A percentile compares a stretch with the other conserved stretches of the same genome.
These are phyloP conservation scores for Sylvia borin DNA, from an alignment of 2,797 vertebrate species.

Conservation along the genomic window DNA sequence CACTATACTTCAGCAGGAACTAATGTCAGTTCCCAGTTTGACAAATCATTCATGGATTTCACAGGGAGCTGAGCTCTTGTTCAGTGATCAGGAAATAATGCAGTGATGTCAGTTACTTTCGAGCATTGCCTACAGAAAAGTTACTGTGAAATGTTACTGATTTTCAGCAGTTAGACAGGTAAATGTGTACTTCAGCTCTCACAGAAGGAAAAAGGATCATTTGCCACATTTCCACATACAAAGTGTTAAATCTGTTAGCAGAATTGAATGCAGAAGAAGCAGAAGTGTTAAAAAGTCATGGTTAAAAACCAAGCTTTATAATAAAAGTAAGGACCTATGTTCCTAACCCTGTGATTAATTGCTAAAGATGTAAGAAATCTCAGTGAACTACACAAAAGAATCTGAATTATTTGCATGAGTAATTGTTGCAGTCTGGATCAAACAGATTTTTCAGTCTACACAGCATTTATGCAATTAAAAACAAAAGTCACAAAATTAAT, in stretches of 20 bases:
- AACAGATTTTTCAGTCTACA: not conserved
- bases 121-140: not conserved
- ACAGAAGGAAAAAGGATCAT: not conserved
- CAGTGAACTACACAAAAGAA: not conserved
- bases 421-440: constrained; percentile 1
- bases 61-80: not conserved
- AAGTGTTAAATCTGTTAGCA: not conserved
- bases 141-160: not conserved
- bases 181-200: not conserved
- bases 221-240: not conserved
- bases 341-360: not conserved
- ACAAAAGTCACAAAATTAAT: not conserved
- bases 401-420: not conserved
- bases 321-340: not conserved
- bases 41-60: not conserved
- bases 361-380: not conserved
- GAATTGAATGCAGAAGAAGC: not conserved
- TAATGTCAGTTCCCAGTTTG: not conserved
- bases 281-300: not conserved
- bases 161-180: not conserved
- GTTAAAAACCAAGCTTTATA: not conserved
- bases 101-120: not conserved
- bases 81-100: not conserved
- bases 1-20: constrained; percentile 3
- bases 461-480: not conserved